A percentile compares a stretch with the other conserved stretches of the same genome.
These are phyloP conservation scores for Athrips mouffetella DNA, from an alignment of 2,888 invertebrate species.

Conservation along the genomic window DNA sequence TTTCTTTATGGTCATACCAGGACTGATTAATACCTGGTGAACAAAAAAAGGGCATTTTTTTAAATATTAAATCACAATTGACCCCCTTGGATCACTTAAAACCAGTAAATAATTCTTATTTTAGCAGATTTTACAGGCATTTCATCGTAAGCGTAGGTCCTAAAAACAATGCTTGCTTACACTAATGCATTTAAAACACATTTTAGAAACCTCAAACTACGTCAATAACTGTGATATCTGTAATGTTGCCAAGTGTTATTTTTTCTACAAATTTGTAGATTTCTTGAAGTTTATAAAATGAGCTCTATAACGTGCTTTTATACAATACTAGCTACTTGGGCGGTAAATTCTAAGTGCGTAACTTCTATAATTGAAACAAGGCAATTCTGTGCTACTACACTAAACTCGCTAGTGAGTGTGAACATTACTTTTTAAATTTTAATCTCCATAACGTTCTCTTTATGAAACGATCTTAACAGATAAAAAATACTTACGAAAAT, in stretches of 20 bases:
- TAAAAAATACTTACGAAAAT: too few species aligned
- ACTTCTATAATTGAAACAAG: conserved; percentile 1
- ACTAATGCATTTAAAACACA: neutral
- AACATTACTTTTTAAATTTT: neutral
- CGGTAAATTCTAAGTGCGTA: conserved; percentile 1
- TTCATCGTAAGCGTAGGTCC: neutral
- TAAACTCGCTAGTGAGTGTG: neutral
- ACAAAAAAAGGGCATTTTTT: neutral
- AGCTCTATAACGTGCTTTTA: neutral
- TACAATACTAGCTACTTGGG: conserved; percentile 3
- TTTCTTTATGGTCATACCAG: neutral
- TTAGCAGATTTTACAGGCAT: conserved; percentile 1
- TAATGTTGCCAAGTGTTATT: neutral
- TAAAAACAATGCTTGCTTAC: neutral
- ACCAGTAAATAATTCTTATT: neutral
- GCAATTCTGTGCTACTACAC: conserved; percentile 9
- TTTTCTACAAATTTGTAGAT: neutral
- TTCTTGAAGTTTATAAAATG: neutral
- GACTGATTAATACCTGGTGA: neutral
- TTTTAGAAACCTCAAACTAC: neutral
- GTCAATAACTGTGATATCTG: neutral
- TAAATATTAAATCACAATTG: neutral
- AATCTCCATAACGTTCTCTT: too few species aligned
- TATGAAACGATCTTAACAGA: too few species aligned
- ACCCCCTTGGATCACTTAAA: too few species aligned